A percentile compares a stretch with the other conserved stretches of the same genome.
Evolutionary conservation across 2,888 invertebrate genomes (phyloP).

Genomic region (Dynastes grantii): DNA sequence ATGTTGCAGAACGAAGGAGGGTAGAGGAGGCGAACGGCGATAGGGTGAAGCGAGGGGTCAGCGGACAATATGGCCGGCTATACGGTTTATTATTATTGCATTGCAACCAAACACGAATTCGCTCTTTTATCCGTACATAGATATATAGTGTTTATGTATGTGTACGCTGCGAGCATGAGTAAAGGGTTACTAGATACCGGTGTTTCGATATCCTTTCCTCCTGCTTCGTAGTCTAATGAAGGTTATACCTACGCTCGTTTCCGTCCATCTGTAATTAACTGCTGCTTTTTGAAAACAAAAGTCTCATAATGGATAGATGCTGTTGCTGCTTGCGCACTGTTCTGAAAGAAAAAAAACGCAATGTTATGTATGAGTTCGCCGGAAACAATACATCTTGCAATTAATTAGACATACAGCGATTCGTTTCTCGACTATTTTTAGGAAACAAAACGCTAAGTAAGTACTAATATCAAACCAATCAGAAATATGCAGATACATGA

Average conservation of each 20-base stretch:
- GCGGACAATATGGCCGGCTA: slow-evolving; percentile 62
- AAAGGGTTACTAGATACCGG: slow-evolving; percentile 38
- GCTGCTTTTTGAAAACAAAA: background rate
- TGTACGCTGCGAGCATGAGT: slow-evolving; percentile 7
- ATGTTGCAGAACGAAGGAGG: slow-evolving; percentile 62
- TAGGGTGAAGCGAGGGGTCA: slow-evolving; percentile 51
- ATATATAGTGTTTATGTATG: too few species aligned
- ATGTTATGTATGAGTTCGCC: background rate
- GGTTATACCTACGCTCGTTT: slow-evolving; percentile 10
- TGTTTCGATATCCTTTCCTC: slow-evolving; percentile 23
- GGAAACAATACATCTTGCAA: background rate
- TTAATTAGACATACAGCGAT: background rate
- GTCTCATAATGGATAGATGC: background rate
- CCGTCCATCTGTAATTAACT: slow-evolving; percentile 38
- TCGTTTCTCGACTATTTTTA: too few species aligned
- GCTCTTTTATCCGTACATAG: slow-evolving; percentile 37
- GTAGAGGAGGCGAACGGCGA: slow-evolving; percentile 50
- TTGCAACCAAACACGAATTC: slow-evolving; percentile 54
- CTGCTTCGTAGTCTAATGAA: slow-evolving; percentile 12
- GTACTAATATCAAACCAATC: too few species aligned
- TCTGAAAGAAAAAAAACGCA: background rate
- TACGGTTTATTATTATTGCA: slow-evolving; percentile 58
- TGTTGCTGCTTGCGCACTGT: background rate
- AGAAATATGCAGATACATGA: too few species aligned
- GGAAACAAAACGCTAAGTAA: too few species aligned